Percentiles rank a stretch among this genome's conserved stretches.
Evolutionary conservation across 23 tunicate species (phyloP).

Genomic region (Botrylloides violaceus): DNA sequence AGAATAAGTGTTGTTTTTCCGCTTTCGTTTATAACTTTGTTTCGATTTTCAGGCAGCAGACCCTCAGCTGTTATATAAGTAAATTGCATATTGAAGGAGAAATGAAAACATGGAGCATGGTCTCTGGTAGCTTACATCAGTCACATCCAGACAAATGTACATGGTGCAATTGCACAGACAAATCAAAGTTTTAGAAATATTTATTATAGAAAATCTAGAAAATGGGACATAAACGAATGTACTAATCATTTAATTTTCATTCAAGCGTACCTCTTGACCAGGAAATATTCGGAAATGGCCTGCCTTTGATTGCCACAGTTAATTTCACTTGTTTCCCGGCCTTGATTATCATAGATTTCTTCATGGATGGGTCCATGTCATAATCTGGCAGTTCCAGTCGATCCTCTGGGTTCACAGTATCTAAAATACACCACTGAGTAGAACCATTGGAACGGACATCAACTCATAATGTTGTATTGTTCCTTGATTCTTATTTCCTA

Average conservation of each 20-base stretch:
- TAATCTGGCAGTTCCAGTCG: conserved; percentile 80
- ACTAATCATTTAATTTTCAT: background rate
- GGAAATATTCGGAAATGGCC: conserved; percentile 58
- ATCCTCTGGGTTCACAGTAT: conserved; percentile 67
- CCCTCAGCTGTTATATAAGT: background rate
- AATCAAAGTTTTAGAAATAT: too few species aligned
- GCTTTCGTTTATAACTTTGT: conserved; percentile 40
- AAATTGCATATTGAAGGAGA: background rate
- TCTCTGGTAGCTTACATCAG: too few species aligned
- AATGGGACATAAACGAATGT: background rate
- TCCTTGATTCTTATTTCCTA: too few species aligned
- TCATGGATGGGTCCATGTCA: conserved; percentile 62
- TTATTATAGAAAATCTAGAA: too few species aligned
- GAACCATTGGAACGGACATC: background rate
- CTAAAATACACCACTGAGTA: too few species aligned
- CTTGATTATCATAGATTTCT: conserved; percentile 67
- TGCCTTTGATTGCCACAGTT: conserved; percentile 58
- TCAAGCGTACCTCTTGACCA: conserved; percentile 59
- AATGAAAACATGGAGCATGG: too few species aligned
- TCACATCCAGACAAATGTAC: too few species aligned
- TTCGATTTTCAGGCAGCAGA: background rate
- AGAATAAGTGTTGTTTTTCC: conserved; percentile 45
- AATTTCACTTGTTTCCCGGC: conserved; percentile 63
- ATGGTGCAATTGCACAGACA: too few species aligned
- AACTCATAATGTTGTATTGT: background rate